Evolutionary conservation across 2,888 invertebrate genomes (phyloP).

Genomic region (Agrotis exclamationis): DNA sequence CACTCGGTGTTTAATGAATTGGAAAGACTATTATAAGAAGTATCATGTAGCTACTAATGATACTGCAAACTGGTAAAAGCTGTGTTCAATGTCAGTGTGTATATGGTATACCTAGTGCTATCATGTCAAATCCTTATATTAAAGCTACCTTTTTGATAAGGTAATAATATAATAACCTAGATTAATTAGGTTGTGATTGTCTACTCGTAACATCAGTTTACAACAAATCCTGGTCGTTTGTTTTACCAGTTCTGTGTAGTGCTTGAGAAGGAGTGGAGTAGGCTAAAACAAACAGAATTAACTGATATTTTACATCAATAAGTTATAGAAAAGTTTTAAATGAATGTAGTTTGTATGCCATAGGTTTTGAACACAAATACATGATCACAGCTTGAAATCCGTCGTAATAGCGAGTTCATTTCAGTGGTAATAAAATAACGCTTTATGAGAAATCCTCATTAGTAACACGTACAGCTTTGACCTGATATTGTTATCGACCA

Average conservation of each 20-base stretch:
- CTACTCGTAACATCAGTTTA: background rate
- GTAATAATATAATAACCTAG: slow-evolving; percentile 19
- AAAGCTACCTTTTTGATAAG: slow-evolving; percentile 20
- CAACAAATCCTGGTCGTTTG: background rate
- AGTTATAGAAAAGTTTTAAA: background rate
- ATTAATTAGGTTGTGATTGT: slow-evolving; percentile 20
- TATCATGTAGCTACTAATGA: background rate
- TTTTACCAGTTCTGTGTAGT: background rate
- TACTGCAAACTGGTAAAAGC: slow-evolving; percentile 17
- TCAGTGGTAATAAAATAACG: slow-evolving; percentile 50
- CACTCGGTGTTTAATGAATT: slow-evolving; percentile 57
- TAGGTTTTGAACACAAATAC: slow-evolving; percentile 9
- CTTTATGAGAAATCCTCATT: slow-evolving; percentile 53
- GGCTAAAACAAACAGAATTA: background rate
- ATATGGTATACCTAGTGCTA: background rate
- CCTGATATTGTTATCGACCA: slow-evolving; percentile 46
- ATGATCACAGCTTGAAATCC: slow-evolving; percentile 38
- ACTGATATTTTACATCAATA: background rate
- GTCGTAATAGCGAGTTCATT: slow-evolving; percentile 31
- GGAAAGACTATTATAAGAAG: slow-evolving; percentile 18
- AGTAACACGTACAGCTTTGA: slow-evolving; percentile 46
- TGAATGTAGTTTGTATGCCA: background rate
- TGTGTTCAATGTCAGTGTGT: background rate
- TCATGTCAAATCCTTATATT: slow-evolving; percentile 4
- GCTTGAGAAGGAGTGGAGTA: background rate